phyloP scores from a whole-genome alignment of 2,797 vertebrate species.

The Chaenodraco wilsoni region DNA sequence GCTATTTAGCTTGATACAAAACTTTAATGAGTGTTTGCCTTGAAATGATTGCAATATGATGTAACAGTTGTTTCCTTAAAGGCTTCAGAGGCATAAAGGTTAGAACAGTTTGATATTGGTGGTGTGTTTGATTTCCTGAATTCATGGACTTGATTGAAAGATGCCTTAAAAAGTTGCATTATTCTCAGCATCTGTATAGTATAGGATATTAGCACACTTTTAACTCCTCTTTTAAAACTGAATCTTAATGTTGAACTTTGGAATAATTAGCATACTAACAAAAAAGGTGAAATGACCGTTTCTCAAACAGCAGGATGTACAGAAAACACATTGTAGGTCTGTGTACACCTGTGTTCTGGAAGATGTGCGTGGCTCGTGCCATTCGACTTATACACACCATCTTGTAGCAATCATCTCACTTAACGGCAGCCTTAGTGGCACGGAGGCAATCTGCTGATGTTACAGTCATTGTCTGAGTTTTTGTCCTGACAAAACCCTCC shows the following conservation, averaged over 20 bases:
- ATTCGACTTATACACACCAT: constrained; percentile 50
- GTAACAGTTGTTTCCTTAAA: neutral
- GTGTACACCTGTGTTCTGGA: constrained; percentile 34
- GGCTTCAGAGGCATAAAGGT: neutral
- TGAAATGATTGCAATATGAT: neutral
- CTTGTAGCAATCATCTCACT: constrained; percentile 64
- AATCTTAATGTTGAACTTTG: constrained; percentile 11
- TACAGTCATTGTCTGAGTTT: constrained; percentile 66
- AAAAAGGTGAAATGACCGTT: neutral
- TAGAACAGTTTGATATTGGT: neutral
- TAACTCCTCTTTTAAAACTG: neutral
- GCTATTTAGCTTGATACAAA: constrained; percentile 27
- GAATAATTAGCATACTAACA: constrained; percentile 4
- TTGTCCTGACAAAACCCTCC: constrained; percentile 67
- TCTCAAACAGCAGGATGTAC: constrained; percentile 6
- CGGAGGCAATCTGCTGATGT: constrained; percentile 86
- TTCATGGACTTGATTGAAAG: neutral
- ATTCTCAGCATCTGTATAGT: constrained; percentile 4
- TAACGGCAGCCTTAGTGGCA: constrained; percentile 71
- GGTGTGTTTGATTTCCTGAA: constrained; percentile 1
- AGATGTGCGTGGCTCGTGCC: constrained; percentile 32
- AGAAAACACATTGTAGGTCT: constrained; percentile 20
- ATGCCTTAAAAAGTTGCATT: neutral
- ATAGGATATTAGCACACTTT: neutral
- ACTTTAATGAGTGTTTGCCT: constrained; percentile 9